A percentile compares a stretch with the other conserved stretches of the same genome.
These are phyloP conservation scores for Raja brachyura DNA, from an alignment of 2,113 vertebrate genomes.

Conservation along the genomic window DNA sequence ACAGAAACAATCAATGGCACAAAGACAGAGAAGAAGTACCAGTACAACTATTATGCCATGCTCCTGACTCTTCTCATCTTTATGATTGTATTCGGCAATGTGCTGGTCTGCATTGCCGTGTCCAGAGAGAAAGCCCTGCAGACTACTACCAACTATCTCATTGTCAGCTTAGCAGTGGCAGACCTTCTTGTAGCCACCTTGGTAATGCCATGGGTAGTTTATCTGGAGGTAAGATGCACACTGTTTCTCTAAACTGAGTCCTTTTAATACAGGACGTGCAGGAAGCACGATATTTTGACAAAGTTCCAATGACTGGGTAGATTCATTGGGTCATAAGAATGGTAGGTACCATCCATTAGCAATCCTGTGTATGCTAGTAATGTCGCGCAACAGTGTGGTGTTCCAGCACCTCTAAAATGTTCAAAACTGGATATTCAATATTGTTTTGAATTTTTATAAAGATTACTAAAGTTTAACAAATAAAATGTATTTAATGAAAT, in stretches of 20 bases:
- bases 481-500: too few species aligned
- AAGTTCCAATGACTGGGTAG: background rate
- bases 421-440: background rate
- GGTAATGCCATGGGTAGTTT: constrained; percentile 96
- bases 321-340: background rate
- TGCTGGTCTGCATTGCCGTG: constrained; percentile 94
- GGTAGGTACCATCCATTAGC: background rate
- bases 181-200: constrained; percentile 89
- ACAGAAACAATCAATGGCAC: constrained; percentile 71
- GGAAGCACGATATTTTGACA: background rate
- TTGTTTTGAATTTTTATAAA: too few species aligned
- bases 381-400: too few species aligned
- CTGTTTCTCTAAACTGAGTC: background rate
- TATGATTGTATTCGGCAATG: constrained; percentile 90
- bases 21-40: constrained; percentile 56
- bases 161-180: constrained; percentile 90
- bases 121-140: constrained; percentile 90
- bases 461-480: too few species aligned
- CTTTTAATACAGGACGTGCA: background rate
- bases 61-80: constrained; percentile 93
- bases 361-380: background rate
- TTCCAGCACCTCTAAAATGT: too few species aligned
- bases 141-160: constrained; percentile 98
- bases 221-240: constrained; percentile 73
- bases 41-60: constrained; percentile 94